Evolutionary conservation across 2,797 vertebrate genomes (phyloP).

Genomic region (Neosilurus hyrtlii): DNA sequence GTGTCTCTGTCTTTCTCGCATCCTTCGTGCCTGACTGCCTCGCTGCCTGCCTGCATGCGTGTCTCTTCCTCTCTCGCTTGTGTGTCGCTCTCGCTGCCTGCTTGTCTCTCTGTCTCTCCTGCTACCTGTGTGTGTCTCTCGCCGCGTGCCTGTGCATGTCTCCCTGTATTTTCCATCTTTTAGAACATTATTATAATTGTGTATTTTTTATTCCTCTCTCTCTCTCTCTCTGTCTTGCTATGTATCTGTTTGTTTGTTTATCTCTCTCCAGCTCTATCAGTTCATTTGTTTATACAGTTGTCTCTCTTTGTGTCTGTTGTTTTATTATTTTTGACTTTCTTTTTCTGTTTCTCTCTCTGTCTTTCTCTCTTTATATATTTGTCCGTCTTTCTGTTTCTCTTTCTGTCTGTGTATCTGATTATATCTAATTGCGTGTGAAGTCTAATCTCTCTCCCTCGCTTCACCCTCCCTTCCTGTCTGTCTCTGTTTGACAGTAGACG

Average conservation of each 20-base stretch:
- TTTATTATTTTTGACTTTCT: neutral
- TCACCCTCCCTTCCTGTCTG: no score
- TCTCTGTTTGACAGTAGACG: neutral
- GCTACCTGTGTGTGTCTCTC: neutral
- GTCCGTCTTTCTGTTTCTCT: neutral
- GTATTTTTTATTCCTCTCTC: neutral
- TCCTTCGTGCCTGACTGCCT: accelerated
- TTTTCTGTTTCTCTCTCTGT: neutral
- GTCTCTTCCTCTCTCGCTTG: neutral
- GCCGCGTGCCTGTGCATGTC: neutral
- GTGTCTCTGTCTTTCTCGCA: neutral
- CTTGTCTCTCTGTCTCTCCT: neutral
- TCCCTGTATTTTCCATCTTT: neutral
- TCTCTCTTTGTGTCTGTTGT: neutral
- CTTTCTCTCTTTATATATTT: neutral
- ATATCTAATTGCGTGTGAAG: no score
- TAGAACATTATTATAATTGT: no score
- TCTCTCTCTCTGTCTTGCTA: neutral
- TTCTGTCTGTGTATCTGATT: neutral
- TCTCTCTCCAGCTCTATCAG: neutral
- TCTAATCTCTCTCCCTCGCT: no score
- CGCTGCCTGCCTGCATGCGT: neutral
- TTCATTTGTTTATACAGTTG: neutral
- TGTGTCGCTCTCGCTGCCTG: no score
- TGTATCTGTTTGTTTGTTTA: neutral